These are phyloP conservation scores for Mythimna vitellina DNA, from an alignment of 2,888 invertebrate species.

Conservation along the genomic window DNA sequence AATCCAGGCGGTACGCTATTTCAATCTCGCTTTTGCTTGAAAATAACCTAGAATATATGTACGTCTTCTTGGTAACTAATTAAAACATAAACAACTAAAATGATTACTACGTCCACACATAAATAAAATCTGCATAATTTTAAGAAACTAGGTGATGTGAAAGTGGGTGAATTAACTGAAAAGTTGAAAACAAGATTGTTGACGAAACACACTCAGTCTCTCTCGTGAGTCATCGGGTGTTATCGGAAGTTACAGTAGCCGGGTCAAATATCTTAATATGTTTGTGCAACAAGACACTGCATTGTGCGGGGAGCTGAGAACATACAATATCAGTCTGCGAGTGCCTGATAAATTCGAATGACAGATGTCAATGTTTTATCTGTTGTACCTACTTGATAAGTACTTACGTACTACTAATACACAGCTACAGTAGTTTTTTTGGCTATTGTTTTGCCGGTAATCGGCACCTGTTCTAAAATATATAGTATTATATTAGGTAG, in stretches of 20 bases:
- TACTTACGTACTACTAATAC: too few relatives aligned
- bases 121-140: slow-evolving; percentile 12
- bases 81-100: background rate
- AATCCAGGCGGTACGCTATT: background rate
- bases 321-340: slow-evolving; percentile 8
- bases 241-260: slow-evolving; percentile 32
- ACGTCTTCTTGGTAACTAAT: background rate
- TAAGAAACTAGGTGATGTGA: slow-evolving; percentile 32
- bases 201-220: slow-evolving; percentile 14
- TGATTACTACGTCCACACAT: slow-evolving; percentile 6
- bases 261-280: slow-evolving; percentile 34
- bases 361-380: background rate
- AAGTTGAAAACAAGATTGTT: slow-evolving; percentile 13
- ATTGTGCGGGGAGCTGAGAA: slow-evolving; percentile 1
- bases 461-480: too few relatives aligned
- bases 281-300: slow-evolving; percentile 27
- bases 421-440: too few relatives aligned
- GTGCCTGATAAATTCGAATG: slow-evolving; percentile 18
- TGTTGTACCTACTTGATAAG: too few relatives aligned
- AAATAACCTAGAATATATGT: too few relatives aligned
- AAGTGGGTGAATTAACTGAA: slow-evolving; percentile 31
- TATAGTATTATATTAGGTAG: too few relatives aligned
- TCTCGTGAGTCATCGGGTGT: slow-evolving; percentile 36
- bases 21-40: background rate
- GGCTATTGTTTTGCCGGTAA: too few relatives aligned